phyloP scores from a whole-genome alignment of 2,888 invertebrate species.

The Lobophora halterata region DNA sequence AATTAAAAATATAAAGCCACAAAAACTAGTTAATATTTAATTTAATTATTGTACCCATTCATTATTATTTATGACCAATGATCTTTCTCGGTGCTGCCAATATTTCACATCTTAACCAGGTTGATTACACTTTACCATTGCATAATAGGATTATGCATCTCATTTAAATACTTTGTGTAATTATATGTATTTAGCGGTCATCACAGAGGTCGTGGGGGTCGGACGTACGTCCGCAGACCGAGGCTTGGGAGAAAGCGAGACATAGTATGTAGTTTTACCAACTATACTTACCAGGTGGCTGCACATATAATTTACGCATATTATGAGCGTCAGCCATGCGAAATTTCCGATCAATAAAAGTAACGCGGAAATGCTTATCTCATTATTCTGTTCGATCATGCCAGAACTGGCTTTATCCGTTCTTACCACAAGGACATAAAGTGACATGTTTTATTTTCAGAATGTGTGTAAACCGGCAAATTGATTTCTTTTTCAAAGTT shows the following conservation, averaged over 20 bases:
- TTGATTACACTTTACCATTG: conserved; percentile 6
- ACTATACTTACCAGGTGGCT: conserved; percentile 2
- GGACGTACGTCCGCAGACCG: conserved; percentile 6
- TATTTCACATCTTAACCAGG: conserved; percentile 8
- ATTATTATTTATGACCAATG: conserved; percentile 2
- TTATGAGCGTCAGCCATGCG: conserved; percentile 22
- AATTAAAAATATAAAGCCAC: too few species aligned
- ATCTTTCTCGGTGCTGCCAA: conserved; percentile 2
- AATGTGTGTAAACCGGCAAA: not conserved
- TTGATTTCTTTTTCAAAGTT: too few species aligned
- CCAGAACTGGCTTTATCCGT: conserved; percentile 4
- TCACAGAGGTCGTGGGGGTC: conserved; percentile 42
- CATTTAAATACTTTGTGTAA: conserved; percentile 10
- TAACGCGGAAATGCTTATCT: conserved; percentile 36
- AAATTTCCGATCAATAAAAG: conserved; percentile 38
- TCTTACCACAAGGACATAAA: conserved; percentile 5
- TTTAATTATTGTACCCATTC: too few species aligned
- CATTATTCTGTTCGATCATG: conserved; percentile 29
- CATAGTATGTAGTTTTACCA: conserved; percentile 18
- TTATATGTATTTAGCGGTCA: conserved; percentile 26
- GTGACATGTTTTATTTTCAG: not conserved
- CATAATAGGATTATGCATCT: conserved; percentile 20
- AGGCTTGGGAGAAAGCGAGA: conserved; percentile 40
- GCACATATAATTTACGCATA: conserved; percentile 15
- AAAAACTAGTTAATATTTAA: too few species aligned